Percentiles rank a stretch among this genome's conserved stretches.
Evolutionary conservation across 2,113 vertebrate genomes (phyloP).

Genomic region (Scomber scombrus): DNA sequence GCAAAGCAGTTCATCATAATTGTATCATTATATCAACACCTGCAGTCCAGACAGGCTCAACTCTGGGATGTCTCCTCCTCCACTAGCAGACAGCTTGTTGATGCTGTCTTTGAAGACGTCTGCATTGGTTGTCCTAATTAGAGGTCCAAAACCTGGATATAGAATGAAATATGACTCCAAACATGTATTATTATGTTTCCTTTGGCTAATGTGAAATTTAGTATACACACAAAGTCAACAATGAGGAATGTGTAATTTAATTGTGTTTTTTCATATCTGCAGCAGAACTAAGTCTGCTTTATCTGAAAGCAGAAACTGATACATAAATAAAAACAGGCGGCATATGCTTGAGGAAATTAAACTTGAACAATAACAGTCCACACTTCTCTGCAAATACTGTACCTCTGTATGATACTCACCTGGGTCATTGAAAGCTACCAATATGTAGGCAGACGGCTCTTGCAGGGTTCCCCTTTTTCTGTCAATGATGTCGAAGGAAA

Average conservation of each 20-base stretch:
- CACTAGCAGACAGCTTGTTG: constrained; percentile 52
- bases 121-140: constrained; percentile 70
- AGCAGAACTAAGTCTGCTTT: no score
- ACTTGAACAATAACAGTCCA: background rate
- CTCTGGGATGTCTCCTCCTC: constrained; percentile 78
- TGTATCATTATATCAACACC: constrained; percentile 39
- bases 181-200: background rate
- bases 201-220: background rate
- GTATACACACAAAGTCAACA: background rate
- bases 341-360: background rate
- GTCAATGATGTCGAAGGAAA: constrained; percentile 77
- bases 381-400: background rate
- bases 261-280: no score
- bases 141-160: constrained; percentile 76
- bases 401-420: constrained; percentile 35
- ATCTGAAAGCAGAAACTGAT: no score
- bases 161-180: background rate
- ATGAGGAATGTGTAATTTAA: no score
- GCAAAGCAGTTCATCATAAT: background rate
- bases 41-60: constrained; percentile 77
- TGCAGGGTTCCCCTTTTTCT: constrained; percentile 64
- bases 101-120: constrained; percentile 73
- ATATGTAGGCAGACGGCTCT: constrained; percentile 77
- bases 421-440: constrained; percentile 83
- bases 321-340: no score